Evolutionary conservation across 1,140 invertebrate species (phyloP), one percentile per base, ranked within the genome.

Genomic region (Whitmania pigra): DNA sequence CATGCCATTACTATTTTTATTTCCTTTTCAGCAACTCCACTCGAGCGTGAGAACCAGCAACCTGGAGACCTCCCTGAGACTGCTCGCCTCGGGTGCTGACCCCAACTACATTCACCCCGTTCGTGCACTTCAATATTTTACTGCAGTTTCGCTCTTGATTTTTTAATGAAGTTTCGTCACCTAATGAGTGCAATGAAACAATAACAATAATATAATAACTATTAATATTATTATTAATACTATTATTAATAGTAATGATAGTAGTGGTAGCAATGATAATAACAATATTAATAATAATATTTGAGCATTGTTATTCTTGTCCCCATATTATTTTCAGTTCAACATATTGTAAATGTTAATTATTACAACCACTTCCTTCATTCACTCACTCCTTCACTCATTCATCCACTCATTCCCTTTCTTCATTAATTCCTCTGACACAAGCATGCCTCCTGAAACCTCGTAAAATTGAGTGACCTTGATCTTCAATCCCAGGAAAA

Each of bases 61-160:
- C 82, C 84, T 98, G 74, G 93, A 97, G 82, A 97, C 93, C 9
- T 80, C 80, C 40, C 85, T 97, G 75, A 85, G 94, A 63, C 85
- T 99, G 25, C 83, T 99, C 22, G 91, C 93, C 2, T 89, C 93
- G 79, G 95, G 95, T 73, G 95, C 94, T 75, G 92, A 97, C 85
- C 90, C 94, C 54, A 97, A 97, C 84, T 98, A 93, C 83, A 93
- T 91, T 79, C 92, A 97, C 82, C 89, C 90, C 83, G 91, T 92
- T 82, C 77, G 80, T 74, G 72, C 25, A 18, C 18, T 29, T 20
- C 22, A 53, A 29, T 17, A 49, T 25, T 49, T 40, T 49, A 29
- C 27, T 68, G 4, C 27, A 22, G 17, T 6, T 60, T n/a, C 4
- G 9, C 5, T 60, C 17, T 9, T 17, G 9, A 60, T 27, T 60